Evolutionary conservation across 2,797 vertebrate genomes (phyloP).

Genomic region (Peromyscus melanophrys): DNA sequence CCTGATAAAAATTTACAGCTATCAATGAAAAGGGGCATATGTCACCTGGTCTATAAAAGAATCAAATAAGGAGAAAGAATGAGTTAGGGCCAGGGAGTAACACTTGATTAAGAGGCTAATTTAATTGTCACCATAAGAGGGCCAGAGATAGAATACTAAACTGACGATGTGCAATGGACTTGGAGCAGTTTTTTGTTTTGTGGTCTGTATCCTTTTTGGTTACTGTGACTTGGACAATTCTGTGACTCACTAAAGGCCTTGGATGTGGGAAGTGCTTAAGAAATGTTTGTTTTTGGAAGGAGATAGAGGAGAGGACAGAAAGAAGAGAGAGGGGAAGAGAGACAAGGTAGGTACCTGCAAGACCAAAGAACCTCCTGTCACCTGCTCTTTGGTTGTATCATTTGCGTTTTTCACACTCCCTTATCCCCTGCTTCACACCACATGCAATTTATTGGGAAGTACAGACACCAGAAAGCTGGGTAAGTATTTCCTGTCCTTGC

Average conservation of each 20-base stretch:
- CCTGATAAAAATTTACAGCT: constrained; percentile 58
- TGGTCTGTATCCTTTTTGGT: neutral
- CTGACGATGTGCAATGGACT: neutral
- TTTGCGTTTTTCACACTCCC: neutral
- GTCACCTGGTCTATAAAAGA: constrained; percentile 41
- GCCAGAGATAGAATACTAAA: neutral
- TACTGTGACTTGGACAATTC: neutral
- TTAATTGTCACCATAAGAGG: neutral
- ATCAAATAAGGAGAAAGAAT: neutral
- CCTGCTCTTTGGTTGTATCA: neutral
- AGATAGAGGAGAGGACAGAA: neutral
- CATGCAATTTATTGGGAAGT: neutral
- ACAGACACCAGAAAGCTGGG: neutral
- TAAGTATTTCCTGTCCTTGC: neutral
- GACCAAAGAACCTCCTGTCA: neutral
- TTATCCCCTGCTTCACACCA: neutral
- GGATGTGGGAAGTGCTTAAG: neutral
- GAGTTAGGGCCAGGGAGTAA: neutral
- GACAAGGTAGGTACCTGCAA: too few relatives aligned
- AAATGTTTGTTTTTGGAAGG: neutral
- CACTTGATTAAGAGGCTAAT: neutral
- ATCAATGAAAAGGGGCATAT: constrained; percentile 13
- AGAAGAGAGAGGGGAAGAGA: too few relatives aligned
- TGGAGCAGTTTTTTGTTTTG: neutral
- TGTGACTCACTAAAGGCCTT: neutral